Evolutionary conservation across 2,113 vertebrate genomes (phyloP), one percentile per base, ranked within the genome.

Genomic region (Pluvialis apricaria): DNA sequence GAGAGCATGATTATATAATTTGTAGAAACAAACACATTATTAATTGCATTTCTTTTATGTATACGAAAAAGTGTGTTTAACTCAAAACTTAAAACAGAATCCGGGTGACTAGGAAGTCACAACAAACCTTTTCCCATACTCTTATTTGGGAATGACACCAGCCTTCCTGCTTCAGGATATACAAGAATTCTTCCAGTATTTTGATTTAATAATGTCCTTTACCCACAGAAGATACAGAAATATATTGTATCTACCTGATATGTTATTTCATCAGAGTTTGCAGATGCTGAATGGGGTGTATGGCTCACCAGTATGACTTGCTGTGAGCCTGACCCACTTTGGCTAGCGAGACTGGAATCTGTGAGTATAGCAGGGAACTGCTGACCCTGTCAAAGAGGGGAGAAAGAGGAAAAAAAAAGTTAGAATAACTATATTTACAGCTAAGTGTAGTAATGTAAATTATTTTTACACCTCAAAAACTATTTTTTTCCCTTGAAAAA

Each of bases 301-400:
- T 99, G 99, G 97, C 99, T 99, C 97, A 99, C 99, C 45, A 99
- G 97, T 91, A 99, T 99, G 82, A 99, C 99, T 88, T 99, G 99
- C n/a, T 99, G 99, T 2, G 97, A 98, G 80, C 91, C 97, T 68
- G 97, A 86, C 42, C 95, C 97, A 22, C 98, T 94, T 69, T 98
- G 99, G 77, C 98, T 99, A 5, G 98, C 57, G 11, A 99, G 98
- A 73, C 97, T 96, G 9, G 99, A 95, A 64, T 99, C 99, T 75
- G 98, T 98, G 84, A 99, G 98, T 83, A 99, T 97, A 32, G 99
- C 98, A 68, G 99, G 98, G 81, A 99, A 99, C 44, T 99, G 98
- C 89, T 99, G 99, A 85, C 98, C 98, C 99, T 99, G 93, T 22
- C 17, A 68, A 83, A 96, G 72, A 69, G 58, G 29, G 9, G 0